Base-by-base conservation (phyloP, 2,888 invertebrate genomes). In the Hemistola chrysoprasaria region DNA sequence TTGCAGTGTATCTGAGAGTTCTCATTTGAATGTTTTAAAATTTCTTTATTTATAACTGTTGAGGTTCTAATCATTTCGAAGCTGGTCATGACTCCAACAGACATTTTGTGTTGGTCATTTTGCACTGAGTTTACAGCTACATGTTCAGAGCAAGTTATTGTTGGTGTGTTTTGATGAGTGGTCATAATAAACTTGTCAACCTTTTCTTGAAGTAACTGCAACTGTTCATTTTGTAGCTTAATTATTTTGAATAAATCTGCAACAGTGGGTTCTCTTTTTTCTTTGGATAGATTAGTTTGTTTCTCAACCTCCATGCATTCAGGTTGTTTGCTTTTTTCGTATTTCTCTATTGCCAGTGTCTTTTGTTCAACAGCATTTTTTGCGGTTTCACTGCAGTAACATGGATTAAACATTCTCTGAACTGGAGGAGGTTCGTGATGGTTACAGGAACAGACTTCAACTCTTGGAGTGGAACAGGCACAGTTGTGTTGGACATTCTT, bases 81-180 rank as follows among this genome's bases (percentile, higher is more conserved):
- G 70, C 93, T 93, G 1, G 93, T 93, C 92, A 93, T 93, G 1
- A 93, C 91, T 40, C 93, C 93, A 36, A 93, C 92, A 0, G 93
- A 93, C 59, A 93, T 91, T 74, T 90, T 92, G 56, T 78, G 90
- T 40, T 71, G 73, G 47, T 72, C 78, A 44, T 71, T 73, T 70
- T 78, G 72, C 70, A 56, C 69, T 56, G 69, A 59, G 68, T 74
- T 63, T 51, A 85, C 48, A 28, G 76, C 62, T 3, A 79, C 69
- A 47, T 79, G 76, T 43, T 81, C 65, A 8, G 71, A 62, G 50
- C 60, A 72, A 29, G 73, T 77, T 44, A 77, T 65, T 7, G 65
- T 47, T 9, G 64, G 66, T 21, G 56, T 63, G 31, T 56, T 57
- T 37, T 63, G 66, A 27, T 62, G 63, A 33, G 66, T 71, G 1